Evolutionary conservation across 2,888 invertebrate genomes (phyloP).

Genomic region (Luffia ferchaultella): DNA sequence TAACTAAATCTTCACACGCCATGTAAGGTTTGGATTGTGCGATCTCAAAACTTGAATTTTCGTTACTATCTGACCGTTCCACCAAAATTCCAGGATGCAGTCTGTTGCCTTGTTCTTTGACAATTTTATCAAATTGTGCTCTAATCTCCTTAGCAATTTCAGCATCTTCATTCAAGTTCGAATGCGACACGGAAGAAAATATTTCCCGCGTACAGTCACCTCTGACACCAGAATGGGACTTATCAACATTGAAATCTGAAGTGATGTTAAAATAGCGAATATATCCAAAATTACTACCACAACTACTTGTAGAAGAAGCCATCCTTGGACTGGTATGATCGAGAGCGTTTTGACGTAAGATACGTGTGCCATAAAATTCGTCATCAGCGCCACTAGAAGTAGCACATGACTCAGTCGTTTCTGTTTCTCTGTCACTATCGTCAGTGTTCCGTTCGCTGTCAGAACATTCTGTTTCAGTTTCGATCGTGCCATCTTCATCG

Average conservation of each 20-base stretch:
- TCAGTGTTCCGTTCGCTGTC: conserved; percentile 44
- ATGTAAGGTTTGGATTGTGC: conserved; percentile 59
- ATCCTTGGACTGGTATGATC: conserved; percentile 53
- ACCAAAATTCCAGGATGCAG: conserved; percentile 22
- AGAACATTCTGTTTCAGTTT: conserved; percentile 45
- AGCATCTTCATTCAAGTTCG: conserved; percentile 1
- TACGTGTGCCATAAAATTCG: conserved; percentile 27
- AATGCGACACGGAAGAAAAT: conserved; percentile 27
- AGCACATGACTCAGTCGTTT: conserved; percentile 43
- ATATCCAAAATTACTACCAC: conserved; percentile 71
- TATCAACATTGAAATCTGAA: conserved; percentile 34
- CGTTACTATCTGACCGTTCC: conserved; percentile 70
- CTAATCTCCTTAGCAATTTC: conserved; percentile 18
- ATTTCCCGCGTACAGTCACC: conserved; percentile 51
- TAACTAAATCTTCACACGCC: conserved; percentile 74
- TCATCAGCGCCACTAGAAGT: conserved; percentile 18
- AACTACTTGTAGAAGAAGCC: conserved; percentile 60
- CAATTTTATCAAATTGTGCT: conserved; percentile 21
- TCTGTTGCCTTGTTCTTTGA: conserved; percentile 13
- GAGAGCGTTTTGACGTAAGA: conserved; percentile 69
- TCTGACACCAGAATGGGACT: conserved; percentile 22
- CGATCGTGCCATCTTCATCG: conserved; percentile 49
- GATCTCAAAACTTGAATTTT: conserved; percentile 65
- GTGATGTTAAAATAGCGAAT: conserved; percentile 70
- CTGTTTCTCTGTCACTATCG: conserved; percentile 47